A percentile compares a stretch with the other conserved stretches of the same genome.
These are phyloP conservation scores for Lutraria rhynchaena DNA, from an alignment of 1,140 invertebrate genomes.

Conservation along the genomic window DNA sequence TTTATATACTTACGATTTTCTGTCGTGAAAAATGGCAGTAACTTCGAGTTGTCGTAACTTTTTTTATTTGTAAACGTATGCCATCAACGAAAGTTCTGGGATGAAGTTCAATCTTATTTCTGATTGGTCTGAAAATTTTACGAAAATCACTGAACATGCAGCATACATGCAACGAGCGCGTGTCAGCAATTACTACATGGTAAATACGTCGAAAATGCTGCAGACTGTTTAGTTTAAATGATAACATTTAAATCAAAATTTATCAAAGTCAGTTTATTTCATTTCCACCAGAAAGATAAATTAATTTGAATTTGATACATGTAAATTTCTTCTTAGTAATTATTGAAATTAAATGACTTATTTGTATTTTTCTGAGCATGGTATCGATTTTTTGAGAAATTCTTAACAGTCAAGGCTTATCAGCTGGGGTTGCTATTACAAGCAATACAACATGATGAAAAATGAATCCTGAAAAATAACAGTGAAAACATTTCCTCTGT, in stretches of 20 bases:
- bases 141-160: conserved; percentile 6
- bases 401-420: no score
- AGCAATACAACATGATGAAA: no score
- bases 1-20: neutral
- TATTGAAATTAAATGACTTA: no score
- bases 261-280: neutral
- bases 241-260: neutral
- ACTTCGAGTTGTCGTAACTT: neutral
- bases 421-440: no score
- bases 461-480: no score
- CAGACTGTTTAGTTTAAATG: neutral
- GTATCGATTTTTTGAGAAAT: conserved; percentile 9
- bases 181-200: neutral
- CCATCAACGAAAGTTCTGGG: neutral
- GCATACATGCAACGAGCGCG: neutral
- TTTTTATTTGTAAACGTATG: neutral
- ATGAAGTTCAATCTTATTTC: neutral
- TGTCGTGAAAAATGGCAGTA: neutral
- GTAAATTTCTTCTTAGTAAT: neutral
- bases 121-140: conserved; percentile 7
- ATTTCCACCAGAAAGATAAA: neutral
- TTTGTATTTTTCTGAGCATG: no score
- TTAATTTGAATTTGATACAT: neutral
- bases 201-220: conserved; percentile 1
- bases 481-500: no score